phyloP scores from a whole-genome alignment of 2,888 invertebrate species.

The Meteorus cinctellus region DNA sequence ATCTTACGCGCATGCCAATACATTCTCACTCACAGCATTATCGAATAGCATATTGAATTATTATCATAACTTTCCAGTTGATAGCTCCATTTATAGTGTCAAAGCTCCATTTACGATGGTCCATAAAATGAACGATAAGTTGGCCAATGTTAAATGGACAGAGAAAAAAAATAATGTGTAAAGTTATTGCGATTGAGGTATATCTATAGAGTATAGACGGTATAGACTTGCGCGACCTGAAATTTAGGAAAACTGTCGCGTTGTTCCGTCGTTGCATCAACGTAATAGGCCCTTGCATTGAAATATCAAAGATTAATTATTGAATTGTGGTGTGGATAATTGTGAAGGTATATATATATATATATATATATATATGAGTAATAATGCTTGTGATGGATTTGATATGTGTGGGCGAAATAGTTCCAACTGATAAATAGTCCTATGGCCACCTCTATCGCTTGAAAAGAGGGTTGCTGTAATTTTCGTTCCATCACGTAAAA shows the following conservation, averaged over 20 bases:
- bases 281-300: constrained; percentile 23
- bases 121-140: neutral
- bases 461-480: constrained; percentile 26
- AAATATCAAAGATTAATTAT: constrained; percentile 2
- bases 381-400: neutral
- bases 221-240: constrained; percentile 14
- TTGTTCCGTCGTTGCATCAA: constrained; percentile 52
- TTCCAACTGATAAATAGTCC: neutral
- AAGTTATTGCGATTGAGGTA: constrained; percentile 57
- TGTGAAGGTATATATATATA: neutral
- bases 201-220: constrained; percentile 52
- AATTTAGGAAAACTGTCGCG: constrained; percentile 62
- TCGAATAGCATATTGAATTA: constrained; percentile 34
- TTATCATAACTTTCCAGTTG: constrained; percentile 22
- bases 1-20: constrained; percentile 42
- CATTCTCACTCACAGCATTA: constrained; percentile 34
- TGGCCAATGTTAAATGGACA: constrained; percentile 51
- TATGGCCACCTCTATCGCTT: neutral
- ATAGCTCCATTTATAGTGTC: neutral
- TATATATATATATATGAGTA: neutral
- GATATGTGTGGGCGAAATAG: constrained; percentile 8
- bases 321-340: neutral
- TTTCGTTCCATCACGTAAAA: constrained; percentile 15
- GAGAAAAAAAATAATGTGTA: constrained; percentile 46
- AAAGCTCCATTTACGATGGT: neutral